phyloP scores from a whole-genome alignment of 2,888 invertebrate species.

The Schizotus pectinicornis region DNA sequence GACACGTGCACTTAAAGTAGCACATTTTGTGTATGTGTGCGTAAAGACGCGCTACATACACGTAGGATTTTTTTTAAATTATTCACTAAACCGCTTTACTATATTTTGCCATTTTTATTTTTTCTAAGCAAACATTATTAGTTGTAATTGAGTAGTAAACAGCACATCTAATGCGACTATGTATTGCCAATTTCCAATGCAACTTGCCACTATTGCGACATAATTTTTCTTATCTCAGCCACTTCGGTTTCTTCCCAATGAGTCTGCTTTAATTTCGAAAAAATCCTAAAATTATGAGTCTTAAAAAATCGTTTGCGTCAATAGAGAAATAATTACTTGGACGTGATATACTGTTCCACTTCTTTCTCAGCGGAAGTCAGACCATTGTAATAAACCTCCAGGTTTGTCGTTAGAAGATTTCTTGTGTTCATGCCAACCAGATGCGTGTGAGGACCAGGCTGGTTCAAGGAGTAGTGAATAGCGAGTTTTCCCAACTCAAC shows the following conservation, averaged over 20 bases:
- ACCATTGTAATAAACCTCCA: conserved; percentile 69
- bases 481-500: conserved; percentile 77
- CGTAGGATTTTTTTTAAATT: no score
- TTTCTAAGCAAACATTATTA: no score
- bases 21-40: no score
- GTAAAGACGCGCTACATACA: no score
- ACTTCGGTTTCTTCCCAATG: conserved; percentile 75
- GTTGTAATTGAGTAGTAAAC: no score
- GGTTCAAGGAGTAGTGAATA: conserved; percentile 67
- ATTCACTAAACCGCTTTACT: no score
- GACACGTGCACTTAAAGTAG: no score
- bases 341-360: conserved; percentile 61
- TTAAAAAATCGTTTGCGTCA: no score
- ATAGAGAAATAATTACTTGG: conserved; percentile 10
- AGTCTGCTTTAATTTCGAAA: conserved; percentile 57
- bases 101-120: no score
- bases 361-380: conserved; percentile 67
- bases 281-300: conserved; percentile 56
- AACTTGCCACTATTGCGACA: no score
- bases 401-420: conserved; percentile 67
- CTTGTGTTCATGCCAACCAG: conserved; percentile 78
- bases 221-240: conserved; percentile 6
- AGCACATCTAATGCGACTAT: no score
- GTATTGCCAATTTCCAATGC: no score
- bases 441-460: conserved; percentile 71